Evolutionary conservation across 1,140 invertebrate genomes (phyloP).

Genomic region (Cydia pomonella): DNA sequence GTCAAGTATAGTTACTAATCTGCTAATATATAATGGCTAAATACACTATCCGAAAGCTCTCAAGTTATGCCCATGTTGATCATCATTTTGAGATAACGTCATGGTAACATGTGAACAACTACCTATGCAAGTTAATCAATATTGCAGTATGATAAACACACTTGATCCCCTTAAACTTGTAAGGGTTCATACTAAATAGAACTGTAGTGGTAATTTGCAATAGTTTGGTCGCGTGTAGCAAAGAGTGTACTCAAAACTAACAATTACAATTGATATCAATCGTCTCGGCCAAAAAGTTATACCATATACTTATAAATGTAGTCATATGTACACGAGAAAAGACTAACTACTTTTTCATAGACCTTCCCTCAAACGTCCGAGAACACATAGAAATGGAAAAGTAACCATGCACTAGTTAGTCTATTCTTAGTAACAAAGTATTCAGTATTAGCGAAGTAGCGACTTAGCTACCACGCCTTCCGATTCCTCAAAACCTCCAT

Average conservation of each 20-base stretch:
- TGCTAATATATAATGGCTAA: too few species aligned
- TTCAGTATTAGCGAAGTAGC: too few species aligned
- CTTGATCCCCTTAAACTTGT: not conserved
- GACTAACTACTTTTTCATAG: not conserved
- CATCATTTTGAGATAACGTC: too few species aligned
- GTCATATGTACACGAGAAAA: not conserved
- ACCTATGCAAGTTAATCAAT: too few species aligned
- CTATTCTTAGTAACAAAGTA: conserved; percentile 25
- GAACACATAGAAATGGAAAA: not conserved
- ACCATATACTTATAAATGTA: too few species aligned
- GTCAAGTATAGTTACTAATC: too few species aligned
- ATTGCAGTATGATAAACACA: too few species aligned
- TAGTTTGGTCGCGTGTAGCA: not conserved
- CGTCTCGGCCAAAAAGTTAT: too few species aligned
- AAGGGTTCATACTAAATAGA: conserved; percentile 7
- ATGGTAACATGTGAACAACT: too few species aligned
- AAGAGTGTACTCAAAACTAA: not conserved
- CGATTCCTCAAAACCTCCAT: conserved; percentile 30
- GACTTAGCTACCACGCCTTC: conserved; percentile 12
- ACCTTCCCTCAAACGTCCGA: not conserved
- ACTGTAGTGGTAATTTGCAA: not conserved
- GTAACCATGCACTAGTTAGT: conserved; percentile 1
- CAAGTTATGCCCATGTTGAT: too few species aligned
- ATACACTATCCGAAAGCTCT: too few species aligned
- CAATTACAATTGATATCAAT: too few species aligned